These are phyloP conservation scores for Ephestia elutella DNA, from an alignment of 1,140 invertebrate genomes.

Conservation along the genomic window DNA sequence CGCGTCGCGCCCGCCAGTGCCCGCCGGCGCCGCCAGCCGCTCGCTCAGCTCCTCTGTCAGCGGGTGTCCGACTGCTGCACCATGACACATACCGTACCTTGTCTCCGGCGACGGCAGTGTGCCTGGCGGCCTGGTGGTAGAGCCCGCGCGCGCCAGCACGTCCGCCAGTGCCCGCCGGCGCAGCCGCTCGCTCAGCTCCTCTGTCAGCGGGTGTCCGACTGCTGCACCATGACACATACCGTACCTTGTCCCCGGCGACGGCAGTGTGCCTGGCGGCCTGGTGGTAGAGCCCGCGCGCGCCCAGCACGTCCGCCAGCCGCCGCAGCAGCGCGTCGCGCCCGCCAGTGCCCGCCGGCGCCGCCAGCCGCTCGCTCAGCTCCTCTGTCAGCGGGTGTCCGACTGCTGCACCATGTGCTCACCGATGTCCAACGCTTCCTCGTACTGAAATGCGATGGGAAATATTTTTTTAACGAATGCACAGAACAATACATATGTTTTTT, in stretches of 20 bases:
- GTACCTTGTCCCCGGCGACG: no score
- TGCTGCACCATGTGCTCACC: no score
- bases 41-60: constrained; percentile 94
- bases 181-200: constrained; percentile 93
- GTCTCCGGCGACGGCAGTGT: no score
- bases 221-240: no score
- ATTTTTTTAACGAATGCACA: neutral
- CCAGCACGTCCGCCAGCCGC: no score
- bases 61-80: constrained; percentile 87
- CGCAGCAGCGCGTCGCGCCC: constrained; percentile 84
- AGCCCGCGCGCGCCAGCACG: no score
- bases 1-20: constrained; percentile 76
- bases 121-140: no score
- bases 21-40: constrained; percentile 84
- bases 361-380: constrained; percentile 90
- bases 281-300: no score
- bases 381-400: constrained; percentile 89
- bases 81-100: no score
- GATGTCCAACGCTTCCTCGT: constrained; percentile 88
- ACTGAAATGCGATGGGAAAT: constrained; percentile 61
- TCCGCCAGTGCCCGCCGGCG: constrained; percentile 79
- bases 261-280: no score
- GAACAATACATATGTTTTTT: neutral
- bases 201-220: constrained; percentile 88
- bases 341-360: constrained; percentile 77